Conservation (phyloP, 2,113 vertebrate species). For the Ameiurus melas region DNA sequence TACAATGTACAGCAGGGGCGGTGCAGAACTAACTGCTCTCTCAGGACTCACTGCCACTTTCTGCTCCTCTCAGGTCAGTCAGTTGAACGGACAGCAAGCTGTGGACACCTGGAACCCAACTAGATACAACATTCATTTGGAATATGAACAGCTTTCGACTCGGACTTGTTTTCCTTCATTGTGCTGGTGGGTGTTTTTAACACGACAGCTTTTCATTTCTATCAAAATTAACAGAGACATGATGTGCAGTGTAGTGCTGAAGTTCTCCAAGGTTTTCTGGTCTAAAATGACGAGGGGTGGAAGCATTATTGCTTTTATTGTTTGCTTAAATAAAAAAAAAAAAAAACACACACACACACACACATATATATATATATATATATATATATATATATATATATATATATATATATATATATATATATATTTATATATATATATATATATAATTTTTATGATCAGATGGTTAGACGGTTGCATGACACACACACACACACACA, state of each 20-base stretch:
- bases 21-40: background rate
- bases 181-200: slow-evolving; percentile 37
- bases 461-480: background rate
- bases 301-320: background rate
- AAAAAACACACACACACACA: no score
- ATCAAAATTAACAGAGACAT: background rate
- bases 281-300: background rate
- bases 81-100: background rate
- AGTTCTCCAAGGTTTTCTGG: background rate
- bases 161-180: slow-evolving; percentile 8
- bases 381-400: no score
- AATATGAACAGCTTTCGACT: slow-evolving; percentile 39
- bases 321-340: no score
- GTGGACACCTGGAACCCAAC: background rate
- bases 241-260: background rate
- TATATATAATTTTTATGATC: no score
- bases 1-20: background rate
- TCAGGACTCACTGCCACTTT: background rate
- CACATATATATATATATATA: no score
- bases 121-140: background rate
- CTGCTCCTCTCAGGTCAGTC: background rate
- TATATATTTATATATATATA: no score
- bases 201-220: background rate
- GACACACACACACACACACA: background rate
- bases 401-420: no score